phyloP scores from a whole-genome alignment of 2,113 vertebrate species.

The Dolichallabes microphthalmus region DNA sequence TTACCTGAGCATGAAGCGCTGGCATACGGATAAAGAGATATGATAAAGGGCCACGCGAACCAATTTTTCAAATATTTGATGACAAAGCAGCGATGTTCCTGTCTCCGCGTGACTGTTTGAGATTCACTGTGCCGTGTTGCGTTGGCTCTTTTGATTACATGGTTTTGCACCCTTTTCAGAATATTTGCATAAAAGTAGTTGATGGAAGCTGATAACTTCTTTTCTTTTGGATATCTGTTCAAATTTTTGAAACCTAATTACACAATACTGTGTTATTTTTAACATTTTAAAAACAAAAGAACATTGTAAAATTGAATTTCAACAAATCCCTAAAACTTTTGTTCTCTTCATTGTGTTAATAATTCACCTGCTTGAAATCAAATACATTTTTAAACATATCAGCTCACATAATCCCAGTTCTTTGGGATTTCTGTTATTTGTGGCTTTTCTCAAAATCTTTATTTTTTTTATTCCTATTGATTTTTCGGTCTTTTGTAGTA shows the following conservation, averaged over 20 bases:
- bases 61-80: conserved; percentile 28
- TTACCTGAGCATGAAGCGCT: background rate
- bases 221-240: background rate
- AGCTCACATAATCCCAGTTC: background rate
- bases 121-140: background rate
- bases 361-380: background rate
- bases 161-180: background rate
- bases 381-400: background rate
- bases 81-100: conserved; percentile 15
- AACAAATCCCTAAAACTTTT: background rate
- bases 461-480: background rate
- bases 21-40: conserved; percentile 24
- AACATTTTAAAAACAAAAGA: background rate
- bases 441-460: background rate
- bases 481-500: background rate
- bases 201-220: background rate
- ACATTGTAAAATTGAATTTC: background rate
- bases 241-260: background rate
- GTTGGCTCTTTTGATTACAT: background rate
- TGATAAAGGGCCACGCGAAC: conserved; percentile 16
- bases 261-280: background rate
- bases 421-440: background rate
- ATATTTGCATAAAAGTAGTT: background rate
- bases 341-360: background rate
- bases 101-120: background rate